phyloP scores from a whole-genome alignment of 2,113 vertebrate species.

The Coreoperca whiteheadi region DNA sequence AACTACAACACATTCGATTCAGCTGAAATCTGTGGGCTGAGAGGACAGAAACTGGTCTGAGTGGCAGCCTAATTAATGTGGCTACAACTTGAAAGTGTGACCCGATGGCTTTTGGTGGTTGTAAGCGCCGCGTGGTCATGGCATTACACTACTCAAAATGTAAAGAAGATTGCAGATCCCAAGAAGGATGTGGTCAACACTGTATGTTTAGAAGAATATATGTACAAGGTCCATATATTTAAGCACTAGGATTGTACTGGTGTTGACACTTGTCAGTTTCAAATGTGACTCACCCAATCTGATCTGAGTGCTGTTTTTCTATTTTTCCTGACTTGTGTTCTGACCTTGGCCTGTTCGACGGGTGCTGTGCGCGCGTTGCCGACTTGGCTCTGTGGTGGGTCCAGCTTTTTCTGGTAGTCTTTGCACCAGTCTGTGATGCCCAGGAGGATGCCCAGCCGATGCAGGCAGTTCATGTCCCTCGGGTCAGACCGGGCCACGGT shows the following conservation, averaged over 20 bases:
- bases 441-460: slow-evolving; percentile 83
- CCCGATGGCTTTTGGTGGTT: background rate
- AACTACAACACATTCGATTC: too few species aligned
- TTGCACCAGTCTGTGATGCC: slow-evolving; percentile 85
- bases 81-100: too few species aligned
- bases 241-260: background rate
- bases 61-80: too few species aligned
- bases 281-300: background rate
- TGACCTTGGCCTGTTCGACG: slow-evolving; percentile 50
- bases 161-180: too few species aligned
- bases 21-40: too few species aligned
- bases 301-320: background rate
- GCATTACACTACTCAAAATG: background rate
- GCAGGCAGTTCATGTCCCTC: slow-evolving; percentile 80
- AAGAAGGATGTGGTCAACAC: too few species aligned
- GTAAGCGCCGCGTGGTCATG: background rate
- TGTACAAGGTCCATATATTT: background rate
- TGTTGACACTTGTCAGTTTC: background rate
- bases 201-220: background rate
- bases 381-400: slow-evolving; percentile 30
- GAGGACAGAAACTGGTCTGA: too few species aligned
- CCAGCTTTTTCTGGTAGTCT: slow-evolving; percentile 82
- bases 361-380: background rate
- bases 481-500: slow-evolving; percentile 67
- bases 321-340: background rate